Evolutionary conservation across 2,797 vertebrate genomes (phyloP).

Genomic region (Bothrops alternatus): DNA sequence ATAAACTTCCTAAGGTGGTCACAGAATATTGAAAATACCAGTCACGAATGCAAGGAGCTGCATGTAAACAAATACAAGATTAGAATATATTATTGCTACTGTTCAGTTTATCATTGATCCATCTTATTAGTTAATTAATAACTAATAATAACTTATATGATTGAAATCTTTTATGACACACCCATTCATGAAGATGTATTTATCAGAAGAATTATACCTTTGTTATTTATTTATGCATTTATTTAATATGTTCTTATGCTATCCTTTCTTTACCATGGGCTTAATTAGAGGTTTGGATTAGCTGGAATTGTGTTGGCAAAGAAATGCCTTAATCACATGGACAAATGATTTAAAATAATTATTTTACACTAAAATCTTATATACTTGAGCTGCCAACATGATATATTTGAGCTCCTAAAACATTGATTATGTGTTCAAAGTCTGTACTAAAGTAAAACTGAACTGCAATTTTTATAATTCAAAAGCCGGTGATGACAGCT

Average conservation of each 20-base stretch:
- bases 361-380: not conserved
- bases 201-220: not conserved
- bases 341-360: not conserved
- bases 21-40: not conserved
- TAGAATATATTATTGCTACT: not conserved
- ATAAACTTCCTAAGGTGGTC: not conserved
- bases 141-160: not conserved
- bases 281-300: not conserved
- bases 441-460: not conserved
- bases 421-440: not conserved
- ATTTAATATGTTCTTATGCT: not conserved
- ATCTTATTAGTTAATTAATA: not conserved
- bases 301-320: not conserved
- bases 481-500: no score
- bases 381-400: not conserved
- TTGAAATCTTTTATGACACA: not conserved
- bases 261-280: not conserved
- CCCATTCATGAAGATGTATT: not conserved
- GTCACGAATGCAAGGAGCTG: not conserved
- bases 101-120: not conserved
- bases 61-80: not conserved
- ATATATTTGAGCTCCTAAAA: not conserved
- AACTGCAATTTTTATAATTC: not conserved
- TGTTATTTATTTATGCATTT: not conserved
- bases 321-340: not conserved